A percentile compares a stretch with the other conserved stretches of the same genome.
Evolutionary conservation across 2,797 vertebrate species (phyloP).

Genomic region (Mormyrops attenuatus): DNA sequence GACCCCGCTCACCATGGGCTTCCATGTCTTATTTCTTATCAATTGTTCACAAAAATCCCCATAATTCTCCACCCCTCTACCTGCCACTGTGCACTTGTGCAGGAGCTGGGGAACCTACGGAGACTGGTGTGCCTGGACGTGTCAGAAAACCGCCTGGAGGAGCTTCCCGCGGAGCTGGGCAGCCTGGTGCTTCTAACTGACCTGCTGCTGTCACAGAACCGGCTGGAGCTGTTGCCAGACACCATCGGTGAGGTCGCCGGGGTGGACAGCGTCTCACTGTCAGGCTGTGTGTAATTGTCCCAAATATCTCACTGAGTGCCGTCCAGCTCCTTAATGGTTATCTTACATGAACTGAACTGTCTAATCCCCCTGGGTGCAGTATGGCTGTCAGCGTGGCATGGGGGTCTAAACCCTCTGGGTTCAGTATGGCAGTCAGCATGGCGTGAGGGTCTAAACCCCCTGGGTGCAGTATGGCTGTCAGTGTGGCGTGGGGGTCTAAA

Average conservation of each 20-base stretch:
- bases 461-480: too few relatives aligned
- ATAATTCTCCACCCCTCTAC: neutral
- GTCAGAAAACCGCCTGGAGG: slow-evolving; percentile 87
- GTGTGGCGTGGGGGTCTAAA: neutral
- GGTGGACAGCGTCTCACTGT: neutral
- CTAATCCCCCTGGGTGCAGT: neutral
- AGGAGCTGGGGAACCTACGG: slow-evolving; percentile 92
- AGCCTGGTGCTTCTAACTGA: slow-evolving; percentile 87
- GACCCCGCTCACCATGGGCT: neutral
- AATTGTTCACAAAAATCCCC: neutral
- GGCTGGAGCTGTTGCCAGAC: slow-evolving; percentile 75
- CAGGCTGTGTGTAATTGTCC: neutral
- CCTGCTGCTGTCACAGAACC: slow-evolving; percentile 89
- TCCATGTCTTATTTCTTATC: neutral
- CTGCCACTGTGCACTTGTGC: neutral
- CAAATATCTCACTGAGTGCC: neutral
- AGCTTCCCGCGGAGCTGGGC: slow-evolving; percentile 77
- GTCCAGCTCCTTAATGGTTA: neutral
- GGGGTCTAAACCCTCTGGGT: neutral
- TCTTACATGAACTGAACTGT: neutral
- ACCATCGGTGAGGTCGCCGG: slow-evolving; percentile 76
- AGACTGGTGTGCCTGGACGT: slow-evolving; percentile 90
- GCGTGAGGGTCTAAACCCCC: neutral
- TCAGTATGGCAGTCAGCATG: neutral
- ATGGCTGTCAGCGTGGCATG: neutral